Evolutionary conservation across 2,888 invertebrate genomes (phyloP), one percentile per base, ranked within the genome.

Genomic region (Sinotaia quadrata): DNA sequence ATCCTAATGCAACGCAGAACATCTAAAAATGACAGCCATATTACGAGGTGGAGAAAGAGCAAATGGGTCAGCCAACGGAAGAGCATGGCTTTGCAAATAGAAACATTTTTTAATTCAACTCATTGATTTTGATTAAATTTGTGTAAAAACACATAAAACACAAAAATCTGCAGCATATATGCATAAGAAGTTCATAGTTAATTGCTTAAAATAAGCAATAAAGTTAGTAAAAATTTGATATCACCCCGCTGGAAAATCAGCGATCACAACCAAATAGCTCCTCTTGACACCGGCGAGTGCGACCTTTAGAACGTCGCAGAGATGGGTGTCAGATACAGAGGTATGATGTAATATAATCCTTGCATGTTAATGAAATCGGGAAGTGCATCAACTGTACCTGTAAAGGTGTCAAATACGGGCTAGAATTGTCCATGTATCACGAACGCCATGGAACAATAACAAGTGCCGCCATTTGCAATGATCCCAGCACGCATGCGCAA

Each of bases 401-500:
- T 83, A 86, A 87, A 87, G 87, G 87, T 85, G 86, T 86, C 86
- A 87, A 87, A 88, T 87, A 85, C 85, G 85, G 87, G 85, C 87
- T 89, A 89, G 87, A 88, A 88, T 88, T 88, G 86, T 86, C 87
- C 88, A 86, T 87, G 87, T 88, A 88, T 89, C 87, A 89, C 87
- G 88, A 88, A 93, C 93, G 93, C 93, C 94, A 94, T 94, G 94
- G 88, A 95, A 96, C 95, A 96, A 96, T 95, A 96, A 96, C 95
- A 96, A 82, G 94, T 93, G 95, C 93, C 95, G 96, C 96, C 96
- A 96, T 96, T 96, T 95, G 95, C 94, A 95, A 94, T 95, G 93
- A 77, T 74, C 74, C 74, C 77, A 79, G 70, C 78, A 81, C 86
- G 88, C 88, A 87, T 88, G 88, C 84, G 83, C 79, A 78, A 78